Conservation (phyloP, 2,888 invertebrate species). For the Peribatodes rhomboidaria region DNA sequence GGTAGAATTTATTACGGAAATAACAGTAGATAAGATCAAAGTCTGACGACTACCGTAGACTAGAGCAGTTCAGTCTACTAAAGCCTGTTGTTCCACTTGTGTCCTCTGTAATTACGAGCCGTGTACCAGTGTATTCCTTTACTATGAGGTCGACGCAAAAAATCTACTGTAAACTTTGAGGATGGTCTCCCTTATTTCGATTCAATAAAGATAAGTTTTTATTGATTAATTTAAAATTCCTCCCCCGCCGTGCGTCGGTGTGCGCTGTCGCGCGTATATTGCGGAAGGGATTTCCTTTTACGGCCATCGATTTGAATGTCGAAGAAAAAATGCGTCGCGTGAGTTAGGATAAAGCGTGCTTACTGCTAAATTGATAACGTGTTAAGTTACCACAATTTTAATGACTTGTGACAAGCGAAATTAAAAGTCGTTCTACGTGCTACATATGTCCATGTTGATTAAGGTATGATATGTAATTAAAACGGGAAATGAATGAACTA, state of each 20-base stretch:
- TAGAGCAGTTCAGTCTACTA: too few species aligned
- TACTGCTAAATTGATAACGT: conserved; percentile 37
- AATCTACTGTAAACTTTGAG: too few species aligned
- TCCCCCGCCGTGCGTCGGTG: too few species aligned
- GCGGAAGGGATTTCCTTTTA: conserved; percentile 21
- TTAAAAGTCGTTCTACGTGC: conserved; percentile 27
- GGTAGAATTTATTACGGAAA: too few species aligned
- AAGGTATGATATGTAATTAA: conserved; percentile 27
- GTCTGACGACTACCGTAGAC: too few species aligned
- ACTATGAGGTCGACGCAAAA: too few species aligned
- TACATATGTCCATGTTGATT: conserved; percentile 31
- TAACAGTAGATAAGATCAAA: too few species aligned
- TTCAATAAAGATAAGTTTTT: too few species aligned
- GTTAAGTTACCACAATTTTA: conserved; percentile 42
- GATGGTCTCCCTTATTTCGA: too few species aligned
- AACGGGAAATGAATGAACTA: conserved; percentile 1
- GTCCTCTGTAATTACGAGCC: neutral
- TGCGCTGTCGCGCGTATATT: neutral
- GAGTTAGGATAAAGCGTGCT: conserved; percentile 24
- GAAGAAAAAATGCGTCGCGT: conserved; percentile 32
- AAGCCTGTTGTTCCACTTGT: too few species aligned
- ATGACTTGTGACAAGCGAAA: conserved; percentile 48
- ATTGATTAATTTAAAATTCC: too few species aligned
- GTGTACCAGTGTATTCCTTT: too few species aligned
- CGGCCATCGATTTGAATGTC: conserved; percentile 18